Evolutionary conservation across 2,888 invertebrate species (phyloP).

Genomic region (Adela reaumurella): DNA sequence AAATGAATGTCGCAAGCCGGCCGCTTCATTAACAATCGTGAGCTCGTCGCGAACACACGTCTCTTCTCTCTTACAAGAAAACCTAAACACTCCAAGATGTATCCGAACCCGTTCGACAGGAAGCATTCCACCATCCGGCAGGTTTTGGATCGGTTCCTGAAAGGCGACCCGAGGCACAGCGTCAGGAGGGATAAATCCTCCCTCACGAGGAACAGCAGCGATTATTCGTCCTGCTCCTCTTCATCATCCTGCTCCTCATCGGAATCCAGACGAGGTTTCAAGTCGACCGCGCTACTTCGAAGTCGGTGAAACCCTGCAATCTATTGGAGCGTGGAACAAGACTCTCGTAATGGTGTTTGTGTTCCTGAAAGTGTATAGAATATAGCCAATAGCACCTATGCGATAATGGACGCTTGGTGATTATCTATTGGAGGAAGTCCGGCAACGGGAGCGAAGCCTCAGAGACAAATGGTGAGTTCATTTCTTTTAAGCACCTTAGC

Average conservation of each 20-base stretch:
- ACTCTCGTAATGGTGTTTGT: too few species aligned
- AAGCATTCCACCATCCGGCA: conserved; percentile 66
- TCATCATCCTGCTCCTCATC: conserved; percentile 13
- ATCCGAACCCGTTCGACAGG: conserved; percentile 66
- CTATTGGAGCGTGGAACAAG: background rate
- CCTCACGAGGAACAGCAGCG: conserved; percentile 27
- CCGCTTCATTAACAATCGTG: background rate
- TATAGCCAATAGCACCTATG: background rate
- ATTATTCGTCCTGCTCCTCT: conserved; percentile 23
- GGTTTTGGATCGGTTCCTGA: conserved; percentile 60
- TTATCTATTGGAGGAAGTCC: background rate
- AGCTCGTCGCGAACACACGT: background rate
- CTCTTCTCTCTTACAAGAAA: background rate
- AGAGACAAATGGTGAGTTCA: too few species aligned
- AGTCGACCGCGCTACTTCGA: background rate
- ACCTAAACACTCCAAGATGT: conserved; percentile 51
- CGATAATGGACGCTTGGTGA: background rate
- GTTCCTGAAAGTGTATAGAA: background rate
- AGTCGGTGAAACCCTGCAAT: background rate
- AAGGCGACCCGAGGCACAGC: conserved; percentile 41
- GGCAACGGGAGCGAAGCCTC: too few species aligned
- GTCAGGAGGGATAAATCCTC: conserved; percentile 34
- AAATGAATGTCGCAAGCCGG: background rate
- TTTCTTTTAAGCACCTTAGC: too few species aligned
- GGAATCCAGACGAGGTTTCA: background rate